phyloP scores from a whole-genome alignment of 2,797 vertebrate species.

The Alca torda region DNA sequence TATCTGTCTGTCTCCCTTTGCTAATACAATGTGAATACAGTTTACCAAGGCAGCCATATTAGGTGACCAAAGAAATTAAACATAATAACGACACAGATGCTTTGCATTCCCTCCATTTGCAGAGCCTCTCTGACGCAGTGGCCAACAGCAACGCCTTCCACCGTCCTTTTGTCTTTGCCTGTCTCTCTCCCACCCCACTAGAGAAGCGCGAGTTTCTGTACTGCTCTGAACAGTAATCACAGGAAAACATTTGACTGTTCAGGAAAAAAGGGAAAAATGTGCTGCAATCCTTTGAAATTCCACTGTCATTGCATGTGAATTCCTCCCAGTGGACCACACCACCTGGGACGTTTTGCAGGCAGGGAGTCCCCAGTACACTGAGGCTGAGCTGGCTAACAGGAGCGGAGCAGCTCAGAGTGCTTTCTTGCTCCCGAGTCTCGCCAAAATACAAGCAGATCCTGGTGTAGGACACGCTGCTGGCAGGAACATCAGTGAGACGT shows the following conservation, averaged over 20 bases:
- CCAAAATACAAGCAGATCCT: background rate
- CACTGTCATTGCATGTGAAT: background rate
- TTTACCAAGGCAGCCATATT: background rate
- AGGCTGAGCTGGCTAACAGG: background rate
- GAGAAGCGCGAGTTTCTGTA: background rate
- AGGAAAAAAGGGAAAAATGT: background rate
- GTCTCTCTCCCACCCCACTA: background rate
- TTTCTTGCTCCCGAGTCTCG: background rate
- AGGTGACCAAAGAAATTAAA: background rate
- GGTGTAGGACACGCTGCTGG: background rate
- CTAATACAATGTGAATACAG: background rate
- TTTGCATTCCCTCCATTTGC: background rate
- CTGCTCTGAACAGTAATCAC: background rate
- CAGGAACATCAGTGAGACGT: background rate
- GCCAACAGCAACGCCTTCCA: background rate
- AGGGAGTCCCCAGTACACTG: background rate
- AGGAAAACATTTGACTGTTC: background rate
- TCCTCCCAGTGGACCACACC: background rate
- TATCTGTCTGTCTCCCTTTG: background rate
- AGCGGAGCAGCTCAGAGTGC: background rate
- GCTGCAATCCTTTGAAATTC: background rate
- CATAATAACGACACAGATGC: background rate
- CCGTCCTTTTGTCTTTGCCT: background rate
- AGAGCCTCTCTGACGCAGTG: background rate
- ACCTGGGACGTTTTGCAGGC: background rate